These are phyloP conservation scores for Thereva unica DNA, from an alignment of 2,888 invertebrate genomes.

Conservation along the genomic window DNA sequence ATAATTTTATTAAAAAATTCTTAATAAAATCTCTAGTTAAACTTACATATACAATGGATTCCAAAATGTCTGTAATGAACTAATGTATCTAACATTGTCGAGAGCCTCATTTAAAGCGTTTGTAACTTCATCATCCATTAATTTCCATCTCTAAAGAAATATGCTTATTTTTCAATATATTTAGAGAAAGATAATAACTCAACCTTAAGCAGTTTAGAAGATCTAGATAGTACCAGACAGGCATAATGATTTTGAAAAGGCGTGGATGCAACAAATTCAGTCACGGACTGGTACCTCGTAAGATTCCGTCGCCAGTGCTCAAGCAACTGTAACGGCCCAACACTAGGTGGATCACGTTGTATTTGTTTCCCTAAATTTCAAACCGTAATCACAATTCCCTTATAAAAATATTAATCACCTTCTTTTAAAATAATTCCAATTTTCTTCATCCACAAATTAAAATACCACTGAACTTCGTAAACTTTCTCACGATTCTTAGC, in stretches of 20 bases:
- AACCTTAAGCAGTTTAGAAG: constrained; percentile 67
- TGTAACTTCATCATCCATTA: constrained; percentile 73
- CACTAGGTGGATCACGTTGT: constrained; percentile 76
- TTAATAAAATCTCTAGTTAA: no score
- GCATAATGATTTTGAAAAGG: constrained; percentile 72
- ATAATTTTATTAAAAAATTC: no score
- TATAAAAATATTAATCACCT: constrained; percentile 41
- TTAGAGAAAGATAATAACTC: not conserved
- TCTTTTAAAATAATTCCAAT: constrained; percentile 68
- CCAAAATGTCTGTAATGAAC: constrained; percentile 82
- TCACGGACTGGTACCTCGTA: constrained; percentile 78
- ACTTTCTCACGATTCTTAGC: constrained; percentile 66
- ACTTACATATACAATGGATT: constrained; percentile 75
- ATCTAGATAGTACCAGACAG: constrained; percentile 70
- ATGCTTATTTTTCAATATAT: not conserved
- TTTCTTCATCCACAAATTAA: constrained; percentile 71
- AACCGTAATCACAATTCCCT: not conserved
- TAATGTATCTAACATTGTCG: constrained; percentile 85
- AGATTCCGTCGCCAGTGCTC: constrained; percentile 81
- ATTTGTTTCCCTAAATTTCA: constrained; percentile 68
- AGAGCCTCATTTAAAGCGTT: constrained; percentile 79
- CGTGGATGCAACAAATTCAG: constrained; percentile 69
- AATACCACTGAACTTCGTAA: constrained; percentile 66
- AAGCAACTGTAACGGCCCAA: constrained; percentile 80
- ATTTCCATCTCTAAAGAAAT: constrained; percentile 72